Evolutionary conservation across 2,888 invertebrate genomes (phyloP).

Genomic region (Hydriomena furcata): DNA sequence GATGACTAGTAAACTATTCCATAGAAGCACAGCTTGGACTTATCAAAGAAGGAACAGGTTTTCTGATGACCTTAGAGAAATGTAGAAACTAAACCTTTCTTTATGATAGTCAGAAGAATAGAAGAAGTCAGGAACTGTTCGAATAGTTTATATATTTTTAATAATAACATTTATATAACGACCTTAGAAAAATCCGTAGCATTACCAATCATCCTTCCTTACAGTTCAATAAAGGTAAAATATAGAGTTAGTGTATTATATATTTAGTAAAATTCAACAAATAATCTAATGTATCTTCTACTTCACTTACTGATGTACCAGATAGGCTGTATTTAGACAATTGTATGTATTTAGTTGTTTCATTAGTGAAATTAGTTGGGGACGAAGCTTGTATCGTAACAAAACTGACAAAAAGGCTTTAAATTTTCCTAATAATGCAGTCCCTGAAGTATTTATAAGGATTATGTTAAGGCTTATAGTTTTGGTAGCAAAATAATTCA

Average conservation of each 20-base stretch:
- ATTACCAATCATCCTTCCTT: neutral
- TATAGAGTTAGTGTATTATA: conserved; percentile 8
- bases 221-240: conserved; percentile 20
- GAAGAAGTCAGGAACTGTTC: conserved; percentile 11
- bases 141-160: neutral
- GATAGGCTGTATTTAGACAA: conserved; percentile 65
- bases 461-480: conserved; percentile 23
- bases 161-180: neutral
- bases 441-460: conserved; percentile 42
- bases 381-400: conserved; percentile 39
- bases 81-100: no score
- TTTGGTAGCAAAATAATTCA: conserved; percentile 15
- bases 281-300: conserved; percentile 27
- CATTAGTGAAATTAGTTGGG: conserved; percentile 46
- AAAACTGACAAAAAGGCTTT: conserved; percentile 47
- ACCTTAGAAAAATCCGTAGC: neutral
- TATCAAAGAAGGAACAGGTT: no score
- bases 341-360: conserved; percentile 64
- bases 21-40: no score
- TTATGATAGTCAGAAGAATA: no score
- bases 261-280: conserved; percentile 12
- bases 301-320: conserved; percentile 49
- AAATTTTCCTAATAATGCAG: conserved; percentile 38
- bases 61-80: no score
- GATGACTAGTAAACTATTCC: no score